phyloP scores from a whole-genome alignment of 2,888 invertebrate species.

The Muscina levida region DNA sequence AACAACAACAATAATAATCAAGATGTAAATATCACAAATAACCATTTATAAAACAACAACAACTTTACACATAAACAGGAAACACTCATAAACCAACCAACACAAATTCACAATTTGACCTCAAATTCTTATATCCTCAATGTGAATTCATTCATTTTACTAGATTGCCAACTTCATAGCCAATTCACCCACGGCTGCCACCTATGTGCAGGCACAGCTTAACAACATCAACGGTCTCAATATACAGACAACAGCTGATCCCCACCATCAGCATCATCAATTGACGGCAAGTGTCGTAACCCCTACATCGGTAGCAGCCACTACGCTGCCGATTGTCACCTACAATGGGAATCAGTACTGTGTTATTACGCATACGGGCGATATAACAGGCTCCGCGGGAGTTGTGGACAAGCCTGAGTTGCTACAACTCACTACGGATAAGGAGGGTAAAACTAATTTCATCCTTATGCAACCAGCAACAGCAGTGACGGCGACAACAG shows the following conservation, averaged over 20 bases:
- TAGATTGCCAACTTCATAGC: conserved; percentile 78
- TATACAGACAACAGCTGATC: conserved; percentile 43
- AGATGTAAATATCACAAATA: conserved; percentile 73
- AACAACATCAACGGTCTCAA: conserved; percentile 68
- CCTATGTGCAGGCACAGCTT: conserved; percentile 76
- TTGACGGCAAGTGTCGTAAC: conserved; percentile 53
- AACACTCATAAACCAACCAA: conserved; percentile 64
- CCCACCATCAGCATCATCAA: conserved; percentile 52
- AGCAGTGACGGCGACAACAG: conserved; percentile 34
- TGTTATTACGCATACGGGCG: conserved; percentile 73
- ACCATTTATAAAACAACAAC: conserved; percentile 68
- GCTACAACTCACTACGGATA: conserved; percentile 69
- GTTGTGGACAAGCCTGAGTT: conserved; percentile 70
- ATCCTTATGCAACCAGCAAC: conserved; percentile 75
- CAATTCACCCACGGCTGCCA: conserved; percentile 76
- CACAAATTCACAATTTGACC: conserved; percentile 42
- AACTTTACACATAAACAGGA: conserved; percentile 57
- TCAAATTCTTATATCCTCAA: conserved; percentile 54
- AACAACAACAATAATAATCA: conserved; percentile 68
- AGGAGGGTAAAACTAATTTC: conserved; percentile 72
- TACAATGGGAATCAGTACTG: conserved; percentile 77
- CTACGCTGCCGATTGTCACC: conserved; percentile 75
- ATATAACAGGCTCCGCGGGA: conserved; percentile 53
- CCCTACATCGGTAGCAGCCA: conserved; percentile 56
- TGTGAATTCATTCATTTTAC: conserved; percentile 63